phyloP scores from a whole-genome alignment of 2,797 vertebrate genomes.

The Buceros bicornis region DNA sequence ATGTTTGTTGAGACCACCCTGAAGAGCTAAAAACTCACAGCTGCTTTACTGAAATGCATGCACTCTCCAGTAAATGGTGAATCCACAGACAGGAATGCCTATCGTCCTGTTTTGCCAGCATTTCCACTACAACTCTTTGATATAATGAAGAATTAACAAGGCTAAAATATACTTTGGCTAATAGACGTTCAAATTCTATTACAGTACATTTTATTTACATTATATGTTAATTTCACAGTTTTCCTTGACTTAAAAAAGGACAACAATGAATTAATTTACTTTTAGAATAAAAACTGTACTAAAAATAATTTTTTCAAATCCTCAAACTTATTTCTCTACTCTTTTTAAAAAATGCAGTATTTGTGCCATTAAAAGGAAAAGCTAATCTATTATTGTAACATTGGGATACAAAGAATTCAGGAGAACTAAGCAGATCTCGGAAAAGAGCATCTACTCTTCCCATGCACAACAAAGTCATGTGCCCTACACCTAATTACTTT shows the following conservation, averaged over 20 bases:
- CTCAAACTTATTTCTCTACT: not conserved
- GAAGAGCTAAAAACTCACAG: not conserved
- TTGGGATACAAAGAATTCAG: conserved; percentile 12
- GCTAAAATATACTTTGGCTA: not conserved
- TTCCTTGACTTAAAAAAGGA: not conserved
- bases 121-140: not conserved
- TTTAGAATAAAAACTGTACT: not conserved
- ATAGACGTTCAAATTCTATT: not conserved
- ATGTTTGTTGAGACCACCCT: not conserved
- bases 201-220: not conserved
- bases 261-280: not conserved
- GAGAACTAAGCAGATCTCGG: not conserved
- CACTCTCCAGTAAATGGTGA: not conserved
- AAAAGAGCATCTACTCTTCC: conserved; percentile 35
- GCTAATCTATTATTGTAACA: not conserved
- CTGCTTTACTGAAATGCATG: not conserved
- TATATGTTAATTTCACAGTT: not conserved
- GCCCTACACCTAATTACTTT: not conserved
- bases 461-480: conserved; percentile 44
- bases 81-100: not conserved
- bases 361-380: conserved; percentile 37
- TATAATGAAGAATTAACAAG: conserved; percentile 6
- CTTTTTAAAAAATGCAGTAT: not conserved
- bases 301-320: not conserved
- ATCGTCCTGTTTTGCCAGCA: not conserved